These are phyloP conservation scores for Alouatta caraya DNA, from an alignment of 2,797 vertebrate species.

Conservation along the genomic window DNA sequence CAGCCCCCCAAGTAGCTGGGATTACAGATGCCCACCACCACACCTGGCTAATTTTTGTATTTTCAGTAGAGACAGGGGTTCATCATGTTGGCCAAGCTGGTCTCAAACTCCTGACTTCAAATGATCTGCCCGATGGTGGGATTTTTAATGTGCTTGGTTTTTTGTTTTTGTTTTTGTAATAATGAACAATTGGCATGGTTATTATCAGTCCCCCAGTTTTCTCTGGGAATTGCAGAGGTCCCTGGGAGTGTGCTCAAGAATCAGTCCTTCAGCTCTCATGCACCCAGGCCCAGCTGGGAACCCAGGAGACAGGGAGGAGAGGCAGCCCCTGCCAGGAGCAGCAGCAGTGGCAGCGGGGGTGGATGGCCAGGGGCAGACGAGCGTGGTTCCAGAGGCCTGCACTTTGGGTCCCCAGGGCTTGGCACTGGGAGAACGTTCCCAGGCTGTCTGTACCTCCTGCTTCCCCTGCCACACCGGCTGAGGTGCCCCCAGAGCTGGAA, in stretches of 20 bases:
- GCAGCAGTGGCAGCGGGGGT: fast-evolving
- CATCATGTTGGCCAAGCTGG: not conserved
- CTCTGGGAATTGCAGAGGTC: not conserved
- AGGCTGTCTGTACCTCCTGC: not conserved
- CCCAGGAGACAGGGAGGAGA: not conserved
- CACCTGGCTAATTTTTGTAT: no score
- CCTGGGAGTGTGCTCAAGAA: not conserved
- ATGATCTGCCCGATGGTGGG: not conserved
- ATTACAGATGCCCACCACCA: no score
- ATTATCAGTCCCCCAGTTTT: not conserved
- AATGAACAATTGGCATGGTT: not conserved
- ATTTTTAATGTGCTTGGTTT: not conserved
- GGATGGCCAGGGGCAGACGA: not conserved
- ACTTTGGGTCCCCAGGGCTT: not conserved
- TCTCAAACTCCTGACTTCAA: not conserved
- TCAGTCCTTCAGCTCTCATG: not conserved
- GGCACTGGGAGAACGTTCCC: not conserved
- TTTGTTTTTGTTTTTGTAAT: not conserved
- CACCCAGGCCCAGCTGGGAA: not conserved
- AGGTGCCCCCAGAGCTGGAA: not conserved
- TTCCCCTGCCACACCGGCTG: fast-evolving
- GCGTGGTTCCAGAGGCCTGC: not conserved
- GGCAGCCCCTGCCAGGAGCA: no score
- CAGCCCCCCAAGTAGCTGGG: no score
- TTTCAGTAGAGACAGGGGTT: no score